Evolutionary conservation across 2,113 vertebrate genomes (phyloP), one percentile per base, ranked within the genome.

Genomic region (Tenrec ecaudatus): DNA sequence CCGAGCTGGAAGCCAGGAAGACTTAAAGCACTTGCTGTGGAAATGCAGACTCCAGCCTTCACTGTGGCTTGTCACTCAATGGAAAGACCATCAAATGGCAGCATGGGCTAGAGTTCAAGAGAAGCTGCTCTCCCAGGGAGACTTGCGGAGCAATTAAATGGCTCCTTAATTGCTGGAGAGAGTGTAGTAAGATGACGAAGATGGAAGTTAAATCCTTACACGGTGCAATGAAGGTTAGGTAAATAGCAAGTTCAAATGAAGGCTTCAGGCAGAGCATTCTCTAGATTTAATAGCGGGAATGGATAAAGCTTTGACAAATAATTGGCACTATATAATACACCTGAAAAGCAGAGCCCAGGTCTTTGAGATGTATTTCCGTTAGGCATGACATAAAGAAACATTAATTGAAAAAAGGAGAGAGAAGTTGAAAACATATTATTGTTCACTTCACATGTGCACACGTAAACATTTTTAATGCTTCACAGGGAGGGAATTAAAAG

Each of bases 211-310:
- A 97, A 97, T 94, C 90, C 84, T 96, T 94, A 95, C 64, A 68
- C 27, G 69, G 88, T 91, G 89, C 47, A 91, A 88, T 40, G 95
- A 96, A 98, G 95, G 87, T 96, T 95, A 97, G 96, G 83, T 93
- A 96, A 98, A 97, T n/a, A 96, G 91, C 79, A 96, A 96, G 80
- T 86, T 95, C 92, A 95, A 96, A 96, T 75, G 90, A 92, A 96
- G 60, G 22, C 94, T 96, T 97, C 47, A 58, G 80, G 43, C 16
- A 76, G 78, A 91, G 89, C 93, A 80, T 17, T 89, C 58, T 57
- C 64, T 84, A 86, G 75, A 78, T 92, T 95, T 93, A 92, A 90
- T 17, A 92, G 90, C 47, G 86, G 89, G 60, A 71, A 92, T 57
- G 77, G 86, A 64, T 31, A 66, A 75, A 93, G 7, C 2, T 94